These are phyloP conservation scores for Scomber colias DNA, from an alignment of 2,113 vertebrate species.

Conservation along the genomic window DNA sequence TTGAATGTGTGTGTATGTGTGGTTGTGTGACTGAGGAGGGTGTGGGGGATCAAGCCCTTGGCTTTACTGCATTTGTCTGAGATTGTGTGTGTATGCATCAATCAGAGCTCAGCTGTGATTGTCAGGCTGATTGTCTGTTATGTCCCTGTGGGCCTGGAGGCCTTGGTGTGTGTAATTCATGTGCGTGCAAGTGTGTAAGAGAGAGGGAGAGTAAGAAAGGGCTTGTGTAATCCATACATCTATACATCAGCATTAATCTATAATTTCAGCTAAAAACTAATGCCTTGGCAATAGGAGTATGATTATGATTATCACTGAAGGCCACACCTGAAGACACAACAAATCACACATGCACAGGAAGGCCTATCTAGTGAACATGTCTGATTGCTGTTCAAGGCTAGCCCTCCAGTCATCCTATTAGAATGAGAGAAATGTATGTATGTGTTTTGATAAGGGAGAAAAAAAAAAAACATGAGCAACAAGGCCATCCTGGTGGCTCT, in stretches of 20 bases:
- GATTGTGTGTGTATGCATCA: constrained; percentile 70
- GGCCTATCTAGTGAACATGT: constrained; percentile 49
- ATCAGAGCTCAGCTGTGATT: constrained; percentile 78
- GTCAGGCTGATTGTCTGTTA: constrained; percentile 76
- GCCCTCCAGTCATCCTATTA: constrained; percentile 63
- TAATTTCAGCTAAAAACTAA: constrained; percentile 70
- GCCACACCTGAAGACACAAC: constrained; percentile 77
- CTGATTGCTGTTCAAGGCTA: constrained; percentile 74
- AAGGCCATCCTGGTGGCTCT: constrained; percentile 62
- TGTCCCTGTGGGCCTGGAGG: constrained; percentile 63
- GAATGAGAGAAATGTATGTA: constrained; percentile 66
- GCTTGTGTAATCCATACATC: constrained; percentile 50
- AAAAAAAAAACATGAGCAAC: constrained; percentile 40
- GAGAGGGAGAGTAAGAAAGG: constrained; percentile 8
- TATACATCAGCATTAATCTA: constrained; percentile 73
- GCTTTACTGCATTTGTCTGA: constrained; percentile 51
- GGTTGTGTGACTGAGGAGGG: not conserved
- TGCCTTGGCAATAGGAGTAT: constrained; percentile 60
- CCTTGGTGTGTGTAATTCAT: constrained; percentile 64
- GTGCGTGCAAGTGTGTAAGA: constrained; percentile 36
- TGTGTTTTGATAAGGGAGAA: constrained; percentile 67
- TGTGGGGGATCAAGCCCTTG: constrained; percentile 36
- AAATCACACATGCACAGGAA: constrained; percentile 69
- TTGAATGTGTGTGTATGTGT: constrained; percentile 24
- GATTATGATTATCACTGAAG: constrained; percentile 75